phyloP scores from a whole-genome alignment of 1,140 invertebrate species.

The Sarcophaga bullata region DNA sequence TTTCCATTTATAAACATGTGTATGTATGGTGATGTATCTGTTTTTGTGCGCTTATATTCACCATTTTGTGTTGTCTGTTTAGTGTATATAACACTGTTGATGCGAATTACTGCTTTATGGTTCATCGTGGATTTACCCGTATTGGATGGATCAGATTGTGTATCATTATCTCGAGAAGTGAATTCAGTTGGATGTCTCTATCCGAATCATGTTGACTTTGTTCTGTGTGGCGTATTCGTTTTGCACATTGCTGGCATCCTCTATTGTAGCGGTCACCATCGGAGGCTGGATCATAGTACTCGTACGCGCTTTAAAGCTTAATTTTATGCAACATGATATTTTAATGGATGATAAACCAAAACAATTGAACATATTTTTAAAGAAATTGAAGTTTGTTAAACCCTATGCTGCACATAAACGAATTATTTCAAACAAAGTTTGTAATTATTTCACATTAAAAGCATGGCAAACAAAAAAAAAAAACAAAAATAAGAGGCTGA shows the following conservation, averaged over 20 bases:
- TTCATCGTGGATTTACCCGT: conserved; percentile 62
- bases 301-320: conserved; percentile 60
- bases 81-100: conserved; percentile 55
- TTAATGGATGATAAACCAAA: neutral
- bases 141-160: conserved; percentile 57
- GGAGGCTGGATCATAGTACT: conserved; percentile 63
- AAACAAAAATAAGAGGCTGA: too few relatives aligned
- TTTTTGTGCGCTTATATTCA: neutral
- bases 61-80: conserved; percentile 15
- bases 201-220: conserved; percentile 68
- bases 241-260: conserved; percentile 54
- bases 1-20: neutral
- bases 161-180: conserved; percentile 57
- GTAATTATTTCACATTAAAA: neutral
- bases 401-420: neutral
- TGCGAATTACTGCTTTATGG: conserved; percentile 59
- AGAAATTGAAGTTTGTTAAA: too few relatives aligned
- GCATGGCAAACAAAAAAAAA: neutral
- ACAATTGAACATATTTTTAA: neutral
- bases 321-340: neutral
- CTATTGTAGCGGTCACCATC: conserved; percentile 57
- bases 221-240: conserved; percentile 64
- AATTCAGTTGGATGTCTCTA: conserved; percentile 62
- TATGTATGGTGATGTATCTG: conserved; percentile 16
- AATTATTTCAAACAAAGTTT: neutral